Percentiles rank a stretch among this genome's conserved stretches.
Conservation (phyloP, 2,888 invertebrate genomes). For the Bimastos eiseni region DNA sequence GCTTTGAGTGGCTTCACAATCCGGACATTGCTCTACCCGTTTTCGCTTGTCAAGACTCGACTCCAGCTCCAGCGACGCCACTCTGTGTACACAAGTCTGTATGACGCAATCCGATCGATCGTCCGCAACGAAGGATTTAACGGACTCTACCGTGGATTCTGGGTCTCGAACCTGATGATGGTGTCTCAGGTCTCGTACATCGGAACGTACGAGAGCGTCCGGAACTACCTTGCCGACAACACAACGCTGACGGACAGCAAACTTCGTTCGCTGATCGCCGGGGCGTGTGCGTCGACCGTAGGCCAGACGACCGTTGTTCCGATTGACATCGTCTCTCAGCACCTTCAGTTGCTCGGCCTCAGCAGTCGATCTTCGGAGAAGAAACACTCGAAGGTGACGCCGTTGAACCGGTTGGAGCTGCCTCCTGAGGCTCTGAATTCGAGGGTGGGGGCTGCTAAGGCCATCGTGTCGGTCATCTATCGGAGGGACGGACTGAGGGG, state of each 20-base stretch:
- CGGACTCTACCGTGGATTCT: slow-evolving; percentile 90
- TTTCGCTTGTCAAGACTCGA: slow-evolving; percentile 90
- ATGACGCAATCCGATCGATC: slow-evolving; percentile 87
- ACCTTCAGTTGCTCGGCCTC: slow-evolving; percentile 86
- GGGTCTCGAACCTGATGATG: slow-evolving; percentile 84
- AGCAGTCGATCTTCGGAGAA: background rate
- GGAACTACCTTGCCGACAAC: slow-evolving; percentile 76
- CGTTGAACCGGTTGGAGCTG: slow-evolving; percentile 28
- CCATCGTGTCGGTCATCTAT: slow-evolving; percentile 77
- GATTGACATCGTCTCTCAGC: slow-evolving; percentile 93
- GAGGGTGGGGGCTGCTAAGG: slow-evolving; percentile 48
- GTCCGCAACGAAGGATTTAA: slow-evolving; percentile 79
- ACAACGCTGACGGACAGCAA: slow-evolving; percentile 65
- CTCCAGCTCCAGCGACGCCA: slow-evolving; percentile 65
- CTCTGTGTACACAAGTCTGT: slow-evolving; percentile 76
- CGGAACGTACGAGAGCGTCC: slow-evolving; percentile 86
- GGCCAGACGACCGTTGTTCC: slow-evolving; percentile 93
- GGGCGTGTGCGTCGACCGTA: slow-evolving; percentile 86
- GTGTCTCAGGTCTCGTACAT: slow-evolving; percentile 71
- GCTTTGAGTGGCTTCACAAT: slow-evolving; percentile 84
- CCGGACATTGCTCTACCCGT: slow-evolving; percentile 79
- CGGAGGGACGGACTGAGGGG: slow-evolving; percentile 80
- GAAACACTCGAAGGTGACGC: background rate
- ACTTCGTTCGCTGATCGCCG: slow-evolving; percentile 74
- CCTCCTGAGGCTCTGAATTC: slow-evolving; percentile 32